Percentiles rank a stretch among this genome's conserved stretches.
Evolutionary conservation across 2,113 vertebrate species (phyloP).

Genomic region (Cynopterus brachyotis): DNA sequence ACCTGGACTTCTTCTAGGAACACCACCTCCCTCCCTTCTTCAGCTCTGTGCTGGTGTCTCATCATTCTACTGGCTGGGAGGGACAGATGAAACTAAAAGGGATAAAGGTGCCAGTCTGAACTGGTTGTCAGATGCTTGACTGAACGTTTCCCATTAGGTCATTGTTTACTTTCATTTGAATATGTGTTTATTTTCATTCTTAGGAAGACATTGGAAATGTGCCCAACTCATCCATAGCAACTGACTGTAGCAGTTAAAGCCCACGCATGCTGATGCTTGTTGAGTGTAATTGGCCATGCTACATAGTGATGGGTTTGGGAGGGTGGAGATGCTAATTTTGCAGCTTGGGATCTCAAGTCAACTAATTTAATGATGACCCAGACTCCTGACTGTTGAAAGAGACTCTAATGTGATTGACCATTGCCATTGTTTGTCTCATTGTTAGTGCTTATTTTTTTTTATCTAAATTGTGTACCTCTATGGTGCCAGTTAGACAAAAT

Average conservation of each 20-base stretch:
- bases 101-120: slow-evolving; percentile 62
- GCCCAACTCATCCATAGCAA: slow-evolving; percentile 34
- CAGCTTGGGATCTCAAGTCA: slow-evolving; percentile 33
- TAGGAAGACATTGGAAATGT: not conserved
- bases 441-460: not conserved
- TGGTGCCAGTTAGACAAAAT: not conserved
- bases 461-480: not conserved
- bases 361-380: slow-evolving; percentile 55
- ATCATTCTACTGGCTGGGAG: not conserved
- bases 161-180: slow-evolving; percentile 63
- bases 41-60: not conserved
- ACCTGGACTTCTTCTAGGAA: slow-evolving; percentile 58
- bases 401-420: slow-evolving; percentile 1
- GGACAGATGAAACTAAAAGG: slow-evolving; percentile 46
- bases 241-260: slow-evolving; percentile 47
- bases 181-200: slow-evolving; percentile 71
- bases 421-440: slow-evolving; percentile 33
- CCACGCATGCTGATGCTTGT: slow-evolving; percentile 50
- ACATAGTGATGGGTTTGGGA: slow-evolving; percentile 17
- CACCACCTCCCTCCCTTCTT: not conserved
- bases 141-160: slow-evolving; percentile 69
- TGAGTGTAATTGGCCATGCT: slow-evolving; percentile 57
- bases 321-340: slow-evolving; percentile 64
- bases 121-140: slow-evolving; percentile 55
- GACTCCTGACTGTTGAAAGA: slow-evolving; percentile 24